Evolutionary conservation across 1,140 invertebrate species (phyloP).

Genomic region (Hydropsyche tenuis): DNA sequence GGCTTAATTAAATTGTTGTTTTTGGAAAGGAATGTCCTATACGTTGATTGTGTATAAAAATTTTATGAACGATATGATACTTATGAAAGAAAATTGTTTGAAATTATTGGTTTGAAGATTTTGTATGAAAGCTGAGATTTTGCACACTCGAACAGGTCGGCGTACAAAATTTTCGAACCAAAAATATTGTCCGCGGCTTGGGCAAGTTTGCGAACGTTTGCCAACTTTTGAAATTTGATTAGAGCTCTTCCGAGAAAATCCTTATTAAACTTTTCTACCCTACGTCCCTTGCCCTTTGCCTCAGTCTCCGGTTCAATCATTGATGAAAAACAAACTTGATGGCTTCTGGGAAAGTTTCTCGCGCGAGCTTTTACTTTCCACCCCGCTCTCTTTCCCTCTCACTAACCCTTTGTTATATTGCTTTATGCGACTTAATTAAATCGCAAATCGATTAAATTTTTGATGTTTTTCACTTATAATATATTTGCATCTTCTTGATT

Average conservation of each 20-base stretch:
- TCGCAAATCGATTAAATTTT: background rate
- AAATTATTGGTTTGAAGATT: background rate
- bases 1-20: too few species aligned
- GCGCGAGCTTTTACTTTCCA: background rate
- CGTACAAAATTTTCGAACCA: background rate
- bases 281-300: background rate
- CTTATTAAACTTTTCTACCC: slow-evolving; percentile 31
- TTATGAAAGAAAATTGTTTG: too few species aligned
- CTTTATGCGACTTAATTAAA: slow-evolving; percentile 11
- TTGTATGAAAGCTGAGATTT: background rate
- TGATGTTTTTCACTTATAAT: background rate
- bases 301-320: slow-evolving; percentile 22
- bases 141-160: background rate
- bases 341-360: slow-evolving; percentile 16
- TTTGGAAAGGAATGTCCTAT: too few species aligned
- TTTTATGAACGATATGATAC: too few species aligned
- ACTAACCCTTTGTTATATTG: slow-evolving; percentile 2
- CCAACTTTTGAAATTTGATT: slow-evolving; percentile 35
- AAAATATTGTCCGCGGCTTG: slow-evolving; percentile 5
- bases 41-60: too few species aligned
- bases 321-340: slow-evolving; percentile 37
- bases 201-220: background rate
- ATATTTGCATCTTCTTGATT: too few species aligned
- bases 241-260: slow-evolving; percentile 32
- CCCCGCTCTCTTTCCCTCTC: background rate